Conservation (phyloP, 2,113 vertebrate genomes). For the Pyrgilauda ruficollis region DNA sequence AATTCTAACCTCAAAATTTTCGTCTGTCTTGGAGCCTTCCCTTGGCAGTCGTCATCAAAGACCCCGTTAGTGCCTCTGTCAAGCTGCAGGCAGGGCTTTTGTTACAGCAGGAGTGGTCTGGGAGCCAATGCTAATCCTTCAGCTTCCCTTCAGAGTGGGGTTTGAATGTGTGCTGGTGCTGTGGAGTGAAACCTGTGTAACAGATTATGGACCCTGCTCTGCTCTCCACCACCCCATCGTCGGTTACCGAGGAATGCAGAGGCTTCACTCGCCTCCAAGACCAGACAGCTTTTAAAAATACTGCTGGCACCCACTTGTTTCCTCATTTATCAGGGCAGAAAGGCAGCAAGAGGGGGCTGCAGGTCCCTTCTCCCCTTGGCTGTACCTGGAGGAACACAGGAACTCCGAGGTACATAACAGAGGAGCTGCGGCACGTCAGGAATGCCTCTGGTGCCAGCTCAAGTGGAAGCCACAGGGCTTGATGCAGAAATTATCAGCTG, state of each 20-base stretch:
- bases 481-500: conserved; percentile 3
- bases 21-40: conserved; percentile 16
- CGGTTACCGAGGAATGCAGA: neutral
- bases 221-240: neutral
- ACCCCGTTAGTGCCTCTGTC: neutral
- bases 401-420: neutral
- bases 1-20: conserved; percentile 45
- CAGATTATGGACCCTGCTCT: neutral
- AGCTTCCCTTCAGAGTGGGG: neutral
- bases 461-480: neutral
- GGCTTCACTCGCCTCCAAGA: neutral
- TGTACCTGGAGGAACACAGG: neutral
- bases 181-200: neutral
- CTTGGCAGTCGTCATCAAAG: conserved; percentile 12
- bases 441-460: neutral
- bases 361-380: neutral
- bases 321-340: neutral
- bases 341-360: neutral
- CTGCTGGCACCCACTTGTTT: neutral
- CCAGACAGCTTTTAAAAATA: neutral
- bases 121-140: conserved; percentile 2
- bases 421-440: neutral
- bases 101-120: neutral
- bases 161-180: neutral
- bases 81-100: neutral